Evolutionary conservation across 2,113 vertebrate species (phyloP).

Genomic region (Amblyornis subalaris): DNA sequence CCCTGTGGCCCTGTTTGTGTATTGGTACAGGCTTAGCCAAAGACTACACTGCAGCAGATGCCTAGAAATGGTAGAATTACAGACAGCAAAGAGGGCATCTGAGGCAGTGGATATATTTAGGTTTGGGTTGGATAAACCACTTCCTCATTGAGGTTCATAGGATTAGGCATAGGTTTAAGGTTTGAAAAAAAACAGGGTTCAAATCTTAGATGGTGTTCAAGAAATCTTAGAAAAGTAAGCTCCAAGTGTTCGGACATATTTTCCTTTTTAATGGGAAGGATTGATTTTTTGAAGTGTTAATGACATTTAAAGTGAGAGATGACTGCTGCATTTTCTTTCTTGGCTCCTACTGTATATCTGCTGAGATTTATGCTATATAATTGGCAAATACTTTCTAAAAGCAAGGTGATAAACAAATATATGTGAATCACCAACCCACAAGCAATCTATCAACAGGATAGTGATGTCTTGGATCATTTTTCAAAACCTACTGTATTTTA

Average conservation of each 20-base stretch:
- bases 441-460: not conserved
- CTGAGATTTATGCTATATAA: not conserved
- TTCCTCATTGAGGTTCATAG: not conserved
- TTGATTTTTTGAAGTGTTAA: not conserved
- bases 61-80: not conserved
- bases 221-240: not conserved
- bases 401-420: conserved; percentile 22
- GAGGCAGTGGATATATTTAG: not conserved
- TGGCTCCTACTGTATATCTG: not conserved
- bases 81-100: not conserved
- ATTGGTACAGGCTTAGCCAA: not conserved
- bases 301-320: conserved; percentile 12
- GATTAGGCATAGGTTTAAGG: not conserved
- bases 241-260: not conserved
- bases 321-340: not conserved
- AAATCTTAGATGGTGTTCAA: not conserved
- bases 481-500: not conserved
- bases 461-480: not conserved
- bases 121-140: not conserved
- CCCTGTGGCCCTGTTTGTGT: not conserved
- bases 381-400: conserved; percentile 27
- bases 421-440: conserved; percentile 18
- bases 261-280: not conserved
- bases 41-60: not conserved
- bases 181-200: not conserved